phyloP scores from a whole-genome alignment of 2,888 invertebrate species.

The Drosophila paucipuncta region DNA sequence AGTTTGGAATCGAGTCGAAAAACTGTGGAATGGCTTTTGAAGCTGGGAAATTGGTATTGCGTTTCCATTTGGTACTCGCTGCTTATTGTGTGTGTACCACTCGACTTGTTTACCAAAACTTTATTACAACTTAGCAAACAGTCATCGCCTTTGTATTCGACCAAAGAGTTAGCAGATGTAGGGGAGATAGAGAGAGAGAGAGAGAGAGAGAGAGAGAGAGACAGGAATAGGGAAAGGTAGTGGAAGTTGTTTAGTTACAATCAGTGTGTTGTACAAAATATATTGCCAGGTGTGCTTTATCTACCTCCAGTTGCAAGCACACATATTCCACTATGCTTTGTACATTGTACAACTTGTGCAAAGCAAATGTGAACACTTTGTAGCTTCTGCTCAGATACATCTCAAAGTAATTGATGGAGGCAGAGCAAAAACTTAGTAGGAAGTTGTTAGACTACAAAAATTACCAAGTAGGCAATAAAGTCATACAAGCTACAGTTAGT shows the following conservation, averaged over 20 bases:
- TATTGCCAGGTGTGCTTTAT: conserved; percentile 42
- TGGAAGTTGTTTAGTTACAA: conserved; percentile 54
- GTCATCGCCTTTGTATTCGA: conserved; percentile 74
- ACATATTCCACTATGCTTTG: conserved; percentile 42
- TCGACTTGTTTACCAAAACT: conserved; percentile 76
- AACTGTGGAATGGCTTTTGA: conserved; percentile 4
- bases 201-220: background rate
- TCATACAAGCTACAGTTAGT: background rate
- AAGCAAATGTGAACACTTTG: conserved; percentile 25
- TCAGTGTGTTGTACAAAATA: conserved; percentile 63
- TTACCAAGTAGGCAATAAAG: conserved; percentile 18
- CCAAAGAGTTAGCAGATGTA: conserved; percentile 6
- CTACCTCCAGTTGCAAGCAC: conserved; percentile 12
- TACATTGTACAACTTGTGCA: conserved; percentile 47
- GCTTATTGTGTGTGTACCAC: conserved; percentile 21
- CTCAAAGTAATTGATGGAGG: conserved; percentile 18
- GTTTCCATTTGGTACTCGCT: conserved; percentile 39
- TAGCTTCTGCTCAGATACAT: conserved; percentile 15
- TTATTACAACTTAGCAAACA: conserved; percentile 80
- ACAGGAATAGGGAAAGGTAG: background rate
- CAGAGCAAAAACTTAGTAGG: background rate
- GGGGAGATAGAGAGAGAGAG: background rate
- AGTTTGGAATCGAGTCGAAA: conserved; percentile 40
- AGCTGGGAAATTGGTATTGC: conserved; percentile 25
- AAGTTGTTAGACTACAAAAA: conserved; percentile 16